Evolutionary conservation across 53 echinoderm and acorn worm species (phyloP), one percentile per base, ranked within the genome.

Genomic region (Arbacia lixula): DNA sequence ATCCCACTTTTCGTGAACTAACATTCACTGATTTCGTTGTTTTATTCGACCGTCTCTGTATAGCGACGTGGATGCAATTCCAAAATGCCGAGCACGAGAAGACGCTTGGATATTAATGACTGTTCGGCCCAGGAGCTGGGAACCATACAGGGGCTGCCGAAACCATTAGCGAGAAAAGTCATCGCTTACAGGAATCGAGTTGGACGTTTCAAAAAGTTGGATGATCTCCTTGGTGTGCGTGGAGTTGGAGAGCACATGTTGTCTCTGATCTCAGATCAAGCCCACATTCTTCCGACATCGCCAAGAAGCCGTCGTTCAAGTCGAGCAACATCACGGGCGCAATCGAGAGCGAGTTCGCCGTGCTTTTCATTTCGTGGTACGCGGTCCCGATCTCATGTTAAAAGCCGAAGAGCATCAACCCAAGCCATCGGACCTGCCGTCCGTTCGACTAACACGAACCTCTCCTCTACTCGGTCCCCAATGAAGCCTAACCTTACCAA

Each of bases 181-280:
- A 6, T 60, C 29, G 29, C 25, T 40, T 60, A 16, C 41, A 36
- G 79, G 40, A 78, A 40, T 29, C 79, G 79, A 29, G 36, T 24
- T 26, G 79, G 79, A 24, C 12, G 16, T 17, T 39, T 78, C 31
- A 78, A 60, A 5, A 60, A 12, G 12, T 26, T 78, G 22, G 60
- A 38, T 52, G 79, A 78, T 5, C 60, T 78, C 27, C 38, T 24
- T 6, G 28, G 17, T 26, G 79, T 78, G 1, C 60, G 41, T 6
- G 79, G 79, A 26, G 29, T 78, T 6, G 79, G 79, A 24, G 79
- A 78, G 16, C 79, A 11, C 19, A 41, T 39, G 42, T 17, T 78
- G 5, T 57, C 58, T 10, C 5, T 60, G 40, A 78, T 78, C 25
- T 58, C 60, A 2, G 9, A 39, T 12, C 58, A 60, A 3, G 24